phyloP scores from a whole-genome alignment of 2,113 vertebrate species.

The Sander vitreus region DNA sequence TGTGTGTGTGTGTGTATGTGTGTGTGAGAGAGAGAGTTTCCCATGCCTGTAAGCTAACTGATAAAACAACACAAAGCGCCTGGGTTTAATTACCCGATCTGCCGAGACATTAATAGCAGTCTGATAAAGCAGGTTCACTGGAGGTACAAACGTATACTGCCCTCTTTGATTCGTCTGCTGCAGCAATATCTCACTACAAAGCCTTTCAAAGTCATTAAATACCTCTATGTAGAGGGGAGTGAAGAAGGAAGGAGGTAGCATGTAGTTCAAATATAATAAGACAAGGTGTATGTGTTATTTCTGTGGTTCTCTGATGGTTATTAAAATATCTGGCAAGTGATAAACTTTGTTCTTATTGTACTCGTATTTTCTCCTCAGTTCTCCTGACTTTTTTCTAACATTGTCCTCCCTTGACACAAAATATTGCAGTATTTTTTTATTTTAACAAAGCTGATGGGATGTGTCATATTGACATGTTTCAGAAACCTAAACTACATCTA shows the following conservation, averaged over 20 bases:
- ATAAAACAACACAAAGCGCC: constrained; percentile 63
- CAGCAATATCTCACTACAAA: constrained; percentile 45
- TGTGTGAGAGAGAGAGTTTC: constrained; percentile 27
- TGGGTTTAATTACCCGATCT: constrained; percentile 69
- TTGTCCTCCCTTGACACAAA: not conserved
- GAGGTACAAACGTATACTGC: constrained; percentile 44
- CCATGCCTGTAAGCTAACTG: constrained; percentile 47
- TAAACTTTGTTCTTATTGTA: not conserved
- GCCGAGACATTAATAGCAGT: constrained; percentile 41
- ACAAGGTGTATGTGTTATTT: not conserved
- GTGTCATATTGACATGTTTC: not conserved
- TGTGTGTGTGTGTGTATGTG: constrained; percentile 19
- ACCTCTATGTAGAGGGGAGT: constrained; percentile 4
- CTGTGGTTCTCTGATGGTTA: constrained; percentile 15
- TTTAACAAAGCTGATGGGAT: not conserved
- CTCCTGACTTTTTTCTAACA: not conserved
- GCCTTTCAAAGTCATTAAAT: constrained; percentile 41
- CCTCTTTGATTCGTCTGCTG: constrained; percentile 53
- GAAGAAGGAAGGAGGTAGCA: not conserved
- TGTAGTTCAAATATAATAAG: constrained; percentile 7
- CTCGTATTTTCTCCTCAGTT: not conserved
- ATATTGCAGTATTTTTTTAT: not conserved
- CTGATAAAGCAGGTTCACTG: constrained; percentile 68
- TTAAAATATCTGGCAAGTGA: not conserved
- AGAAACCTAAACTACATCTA: not conserved